Evolutionary conservation across 1,140 invertebrate genomes (phyloP).

Genomic region (Himalopsyche phryganea): DNA sequence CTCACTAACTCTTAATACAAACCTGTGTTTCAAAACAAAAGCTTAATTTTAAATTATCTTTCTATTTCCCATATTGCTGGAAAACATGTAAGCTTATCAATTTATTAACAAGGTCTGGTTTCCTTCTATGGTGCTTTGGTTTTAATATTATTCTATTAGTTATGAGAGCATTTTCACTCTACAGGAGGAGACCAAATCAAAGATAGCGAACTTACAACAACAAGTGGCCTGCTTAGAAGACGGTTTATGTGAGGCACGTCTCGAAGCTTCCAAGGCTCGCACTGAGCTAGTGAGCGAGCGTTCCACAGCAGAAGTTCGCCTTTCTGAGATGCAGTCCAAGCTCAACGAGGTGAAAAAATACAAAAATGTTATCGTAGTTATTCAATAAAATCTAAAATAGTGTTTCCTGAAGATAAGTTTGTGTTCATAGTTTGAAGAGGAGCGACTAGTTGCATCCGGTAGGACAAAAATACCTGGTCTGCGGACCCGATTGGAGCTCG

Average conservation of each 20-base stretch:
- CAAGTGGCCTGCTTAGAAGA: constrained; percentile 81
- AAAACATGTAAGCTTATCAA: too few relatives aligned
- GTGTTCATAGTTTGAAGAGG: constrained; percentile 74
- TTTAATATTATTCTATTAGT: too few relatives aligned
- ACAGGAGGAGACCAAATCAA: constrained; percentile 58
- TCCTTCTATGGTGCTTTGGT: too few relatives aligned
- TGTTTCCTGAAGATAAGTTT: too few relatives aligned
- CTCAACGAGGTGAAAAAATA: constrained; percentile 74
- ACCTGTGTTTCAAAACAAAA: too few relatives aligned
- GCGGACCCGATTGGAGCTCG: constrained; percentile 85
- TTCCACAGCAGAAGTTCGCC: constrained; percentile 81
- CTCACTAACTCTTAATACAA: too few relatives aligned
- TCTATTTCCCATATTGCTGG: too few relatives aligned
- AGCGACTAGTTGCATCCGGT: constrained; percentile 72
- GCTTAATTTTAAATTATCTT: too few relatives aligned
- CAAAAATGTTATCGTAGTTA: too few relatives aligned
- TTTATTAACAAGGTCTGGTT: too few relatives aligned
- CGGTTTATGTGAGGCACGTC: constrained; percentile 76
- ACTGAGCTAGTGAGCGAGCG: constrained; percentile 87
- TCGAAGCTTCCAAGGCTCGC: constrained; percentile 80
- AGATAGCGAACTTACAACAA: constrained; percentile 70
- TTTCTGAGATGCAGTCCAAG: constrained; percentile 85
- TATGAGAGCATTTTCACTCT: too few relatives aligned
- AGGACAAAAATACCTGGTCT: constrained; percentile 80
- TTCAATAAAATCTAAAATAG: too few relatives aligned